Base-by-base conservation (phyloP, 2,888 invertebrate genomes). In the Philopedon plagiatum region DNA sequence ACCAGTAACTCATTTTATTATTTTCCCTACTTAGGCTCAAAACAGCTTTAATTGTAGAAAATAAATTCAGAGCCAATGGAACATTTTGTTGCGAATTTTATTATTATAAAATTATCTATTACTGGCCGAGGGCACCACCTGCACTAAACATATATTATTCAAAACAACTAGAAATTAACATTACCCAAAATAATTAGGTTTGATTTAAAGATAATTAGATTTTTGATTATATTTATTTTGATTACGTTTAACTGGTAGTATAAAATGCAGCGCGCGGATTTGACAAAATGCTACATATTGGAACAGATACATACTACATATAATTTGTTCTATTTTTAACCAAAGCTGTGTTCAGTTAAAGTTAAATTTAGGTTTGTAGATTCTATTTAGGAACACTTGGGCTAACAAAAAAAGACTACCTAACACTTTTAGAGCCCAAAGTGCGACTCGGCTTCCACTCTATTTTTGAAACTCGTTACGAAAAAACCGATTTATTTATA, bases 401-500 rank as follows among this genome's bases (percentile, higher is more conserved):
- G 71, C 67, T 11, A 63, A 68, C 75, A 68, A 71, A 76, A 77
- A 71, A 77, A 75, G 73, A 71, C 75, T 68, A 77, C 76, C 58
- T 11, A 23, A 39, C 39, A 64, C 46, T 70, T 57, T 70, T 64
- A 58, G 63, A 70, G 61, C 61, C 61, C 61, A 61, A 61, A 46
- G 32, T 61, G 67, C 67, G 58, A 44, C 63, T 61, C 54, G 44
- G 56, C 46, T 51, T 44, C 46, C 23, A 37, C 54, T 78, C 80
- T 82, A 82, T 82, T 81, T 54, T 29, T 80, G 80, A 80, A 81
- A 78, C 79, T 78, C 77, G 79, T 78, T 77, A 79, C 81, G 83
- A 83, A 77, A 80, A 84, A 83, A 81, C 81, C 80, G 82, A 82
- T 85, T 84, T 84, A 85, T 84, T 84, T 85, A 84, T 85, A 85